Conservation (phyloP, 1,140 invertebrate genomes). For the Apocrypta bakeri region DNA sequence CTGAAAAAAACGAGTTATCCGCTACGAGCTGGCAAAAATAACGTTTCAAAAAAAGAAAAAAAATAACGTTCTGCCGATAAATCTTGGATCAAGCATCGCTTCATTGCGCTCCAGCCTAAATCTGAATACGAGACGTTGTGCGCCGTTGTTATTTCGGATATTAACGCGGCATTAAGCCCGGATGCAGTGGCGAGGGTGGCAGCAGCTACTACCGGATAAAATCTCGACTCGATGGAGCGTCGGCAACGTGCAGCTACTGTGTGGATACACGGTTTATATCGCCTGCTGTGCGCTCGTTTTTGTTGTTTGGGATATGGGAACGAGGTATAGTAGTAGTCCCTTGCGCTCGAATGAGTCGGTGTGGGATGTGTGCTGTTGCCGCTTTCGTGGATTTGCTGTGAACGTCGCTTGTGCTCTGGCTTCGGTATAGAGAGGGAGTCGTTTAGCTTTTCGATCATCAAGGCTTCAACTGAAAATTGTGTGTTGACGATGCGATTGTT, state of each 20-base stretch:
- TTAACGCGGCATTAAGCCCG: constrained; percentile 55
- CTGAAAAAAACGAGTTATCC: neutral
- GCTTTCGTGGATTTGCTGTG: no score
- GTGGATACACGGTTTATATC: neutral
- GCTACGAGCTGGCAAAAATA: neutral
- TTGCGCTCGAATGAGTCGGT: neutral
- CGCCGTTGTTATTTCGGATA: constrained; percentile 57
- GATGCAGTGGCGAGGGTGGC: neutral
- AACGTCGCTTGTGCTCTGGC: no score
- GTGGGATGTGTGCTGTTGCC: neutral
- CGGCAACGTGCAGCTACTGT: neutral
- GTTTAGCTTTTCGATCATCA: neutral
- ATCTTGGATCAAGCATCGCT: constrained; percentile 33
- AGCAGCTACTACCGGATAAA: constrained; percentile 27
- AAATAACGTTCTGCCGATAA: neutral
- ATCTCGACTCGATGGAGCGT: constrained; percentile 30
- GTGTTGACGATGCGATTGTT: constrained; percentile 1
- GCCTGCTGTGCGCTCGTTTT: neutral
- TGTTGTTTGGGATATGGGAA: neutral
- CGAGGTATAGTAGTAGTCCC: neutral
- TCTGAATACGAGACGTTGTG: constrained; percentile 41
- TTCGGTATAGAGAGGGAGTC: neutral
- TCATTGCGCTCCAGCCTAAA: constrained; percentile 41
- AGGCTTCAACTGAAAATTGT: neutral
- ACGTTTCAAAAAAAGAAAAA: constrained; percentile 1